Conservation (phyloP, 1,140 invertebrate species). For the Temnothorax nylanderi region DNA sequence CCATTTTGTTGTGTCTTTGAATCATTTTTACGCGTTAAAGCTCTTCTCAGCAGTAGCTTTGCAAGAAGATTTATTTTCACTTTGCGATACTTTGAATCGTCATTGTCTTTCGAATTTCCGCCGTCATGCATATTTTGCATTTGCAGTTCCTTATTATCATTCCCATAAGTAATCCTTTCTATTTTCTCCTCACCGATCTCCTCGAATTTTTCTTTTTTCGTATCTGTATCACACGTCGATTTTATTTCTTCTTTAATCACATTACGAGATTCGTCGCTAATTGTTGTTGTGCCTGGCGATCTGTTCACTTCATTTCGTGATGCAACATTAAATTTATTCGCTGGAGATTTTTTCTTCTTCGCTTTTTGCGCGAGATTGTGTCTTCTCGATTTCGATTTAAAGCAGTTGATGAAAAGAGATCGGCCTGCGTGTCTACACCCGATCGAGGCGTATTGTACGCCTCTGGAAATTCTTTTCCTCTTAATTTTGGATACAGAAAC, state of each 20-base stretch:
- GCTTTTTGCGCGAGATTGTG: not conserved
- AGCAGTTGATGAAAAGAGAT: slow-evolving; percentile 45
- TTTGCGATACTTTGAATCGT: not conserved
- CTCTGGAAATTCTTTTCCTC: slow-evolving; percentile 67
- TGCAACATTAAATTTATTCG: not conserved
- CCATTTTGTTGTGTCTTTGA: not conserved
- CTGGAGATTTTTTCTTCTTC: not conserved
- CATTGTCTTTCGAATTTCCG: not conserved
- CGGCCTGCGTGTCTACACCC: not conserved
- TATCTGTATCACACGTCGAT: not conserved
- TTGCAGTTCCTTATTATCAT: not conserved
- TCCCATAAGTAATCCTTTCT: no score
- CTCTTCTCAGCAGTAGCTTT: not conserved
- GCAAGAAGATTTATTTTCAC: slow-evolving; percentile 10
- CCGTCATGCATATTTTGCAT: not conserved
- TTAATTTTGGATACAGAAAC: not conserved
- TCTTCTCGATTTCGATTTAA: not conserved
- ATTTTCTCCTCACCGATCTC: not conserved
- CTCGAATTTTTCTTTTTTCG: not conserved
- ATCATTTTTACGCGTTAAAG: not conserved
- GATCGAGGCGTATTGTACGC: slow-evolving; percentile 50
- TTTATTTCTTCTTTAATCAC: not conserved
- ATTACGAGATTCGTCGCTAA: not conserved
- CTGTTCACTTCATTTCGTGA: not conserved
- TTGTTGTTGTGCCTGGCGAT: not conserved